Evolutionary conservation across 2,888 invertebrate genomes (phyloP).

Genomic region (Lacanobia oleracea): DNA sequence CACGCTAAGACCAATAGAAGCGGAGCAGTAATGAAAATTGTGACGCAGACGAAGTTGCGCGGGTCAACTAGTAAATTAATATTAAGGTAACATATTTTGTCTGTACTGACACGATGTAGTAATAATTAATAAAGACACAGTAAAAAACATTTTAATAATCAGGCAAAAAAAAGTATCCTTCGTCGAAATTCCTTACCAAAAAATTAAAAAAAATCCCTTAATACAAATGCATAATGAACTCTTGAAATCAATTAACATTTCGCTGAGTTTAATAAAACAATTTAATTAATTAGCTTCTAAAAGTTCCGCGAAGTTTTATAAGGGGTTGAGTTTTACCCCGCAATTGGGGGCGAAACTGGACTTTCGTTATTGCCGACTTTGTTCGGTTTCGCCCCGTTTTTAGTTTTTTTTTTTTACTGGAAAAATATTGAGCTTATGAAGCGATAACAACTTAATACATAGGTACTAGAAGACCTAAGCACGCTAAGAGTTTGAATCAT

Average conservation of each 20-base stretch:
- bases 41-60: no score
- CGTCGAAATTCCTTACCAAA: no score
- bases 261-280: conserved; percentile 61
- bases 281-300: conserved; percentile 60
- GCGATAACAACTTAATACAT: background rate
- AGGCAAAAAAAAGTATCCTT: no score
- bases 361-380: conserved; percentile 39
- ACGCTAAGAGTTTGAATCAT: no score
- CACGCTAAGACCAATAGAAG: no score
- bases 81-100: background rate
- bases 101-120: background rate
- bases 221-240: conserved; percentile 46
- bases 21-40: no score
- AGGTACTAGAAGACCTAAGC: no score
- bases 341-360: conserved; percentile 42
- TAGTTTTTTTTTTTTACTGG: conserved; percentile 11
- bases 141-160: no score
- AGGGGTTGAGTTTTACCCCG: conserved; percentile 54
- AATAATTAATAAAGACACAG: no score
- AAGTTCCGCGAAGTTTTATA: conserved; percentile 60
- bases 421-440: conserved; percentile 2
- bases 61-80: no score
- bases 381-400: background rate
- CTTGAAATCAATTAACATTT: conserved; percentile 59
- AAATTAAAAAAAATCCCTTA: conserved; percentile 5